Percentiles rank a stretch among this genome's conserved stretches.
Evolutionary conservation across 1,140 invertebrate genomes (phyloP).

Genomic region (Ganaspis sp.): DNA sequence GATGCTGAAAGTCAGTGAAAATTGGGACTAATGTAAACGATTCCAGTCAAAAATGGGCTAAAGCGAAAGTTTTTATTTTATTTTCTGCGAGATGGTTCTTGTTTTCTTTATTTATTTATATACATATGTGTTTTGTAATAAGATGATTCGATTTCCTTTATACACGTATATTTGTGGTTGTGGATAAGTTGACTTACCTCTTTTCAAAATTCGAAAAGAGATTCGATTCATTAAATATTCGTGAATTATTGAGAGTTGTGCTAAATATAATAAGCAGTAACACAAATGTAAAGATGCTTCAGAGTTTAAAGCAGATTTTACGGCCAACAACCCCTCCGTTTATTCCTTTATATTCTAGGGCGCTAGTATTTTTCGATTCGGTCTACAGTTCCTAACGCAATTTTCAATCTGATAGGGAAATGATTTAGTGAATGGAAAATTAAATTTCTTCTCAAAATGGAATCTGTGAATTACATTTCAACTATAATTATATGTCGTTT

Average conservation of each 20-base stretch:
- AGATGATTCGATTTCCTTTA: no score
- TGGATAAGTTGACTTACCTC: no score
- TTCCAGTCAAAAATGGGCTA: no score
- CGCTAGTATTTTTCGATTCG: background rate
- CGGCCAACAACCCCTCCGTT: slow-evolving; percentile 14
- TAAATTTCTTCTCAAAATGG: background rate
- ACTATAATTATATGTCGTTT: no score
- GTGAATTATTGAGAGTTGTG: background rate
- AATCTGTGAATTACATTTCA: no score
- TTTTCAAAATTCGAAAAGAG: background rate
- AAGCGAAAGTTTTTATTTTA: no score
- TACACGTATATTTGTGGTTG: no score
- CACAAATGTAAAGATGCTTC: background rate
- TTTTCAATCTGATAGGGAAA: background rate
- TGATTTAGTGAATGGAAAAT: background rate
- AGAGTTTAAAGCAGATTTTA: background rate
- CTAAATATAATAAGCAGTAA: slow-evolving; percentile 9
- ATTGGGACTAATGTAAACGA: no score
- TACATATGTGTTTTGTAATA: no score
- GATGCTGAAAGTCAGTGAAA: no score
- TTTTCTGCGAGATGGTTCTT: no score
- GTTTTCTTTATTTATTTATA: no score
- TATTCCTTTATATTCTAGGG: background rate
- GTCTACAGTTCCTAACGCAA: background rate
- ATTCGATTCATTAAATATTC: background rate